phyloP scores from a whole-genome alignment of 2,888 invertebrate genomes.

The Dioctria rufipes region DNA sequence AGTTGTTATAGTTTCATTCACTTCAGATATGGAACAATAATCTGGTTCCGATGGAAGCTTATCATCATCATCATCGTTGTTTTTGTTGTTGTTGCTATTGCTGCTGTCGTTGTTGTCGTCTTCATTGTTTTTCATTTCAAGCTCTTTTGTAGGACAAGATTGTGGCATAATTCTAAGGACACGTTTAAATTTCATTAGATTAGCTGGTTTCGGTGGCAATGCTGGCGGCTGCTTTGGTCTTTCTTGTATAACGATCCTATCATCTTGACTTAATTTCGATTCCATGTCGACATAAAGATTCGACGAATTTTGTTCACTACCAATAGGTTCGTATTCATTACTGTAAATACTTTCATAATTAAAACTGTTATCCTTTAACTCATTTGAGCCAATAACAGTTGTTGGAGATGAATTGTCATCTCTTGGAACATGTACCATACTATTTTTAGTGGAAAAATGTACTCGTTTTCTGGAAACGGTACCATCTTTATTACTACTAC shows the following conservation, averaged over 20 bases:
- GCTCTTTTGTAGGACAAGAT: slow-evolving; percentile 63
- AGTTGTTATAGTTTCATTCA: slow-evolving; percentile 69
- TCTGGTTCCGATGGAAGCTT: slow-evolving; percentile 76
- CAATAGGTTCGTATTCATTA: slow-evolving; percentile 82
- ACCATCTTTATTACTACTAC: slow-evolving; percentile 61
- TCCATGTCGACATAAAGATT: slow-evolving; percentile 80
- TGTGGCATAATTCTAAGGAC: slow-evolving; percentile 66
- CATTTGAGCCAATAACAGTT: slow-evolving; percentile 66
- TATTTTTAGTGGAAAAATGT: slow-evolving; percentile 78
- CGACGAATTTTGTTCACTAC: slow-evolving; percentile 70
- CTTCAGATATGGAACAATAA: slow-evolving; percentile 84
- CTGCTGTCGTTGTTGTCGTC: too few species aligned
- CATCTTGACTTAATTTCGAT: slow-evolving; percentile 71
- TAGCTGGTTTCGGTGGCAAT: slow-evolving; percentile 85
- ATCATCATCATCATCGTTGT: slow-evolving; percentile 20
- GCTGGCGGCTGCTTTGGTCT: slow-evolving; percentile 81
- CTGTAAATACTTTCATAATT: slow-evolving; percentile 79
- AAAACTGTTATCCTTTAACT: slow-evolving; percentile 67
- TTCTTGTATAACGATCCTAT: slow-evolving; percentile 63
- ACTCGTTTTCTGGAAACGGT: slow-evolving; percentile 73
- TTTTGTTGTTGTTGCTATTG: too few species aligned
- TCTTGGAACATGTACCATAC: slow-evolving; percentile 73
- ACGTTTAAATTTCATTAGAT: slow-evolving; percentile 75
- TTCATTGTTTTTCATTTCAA: slow-evolving; percentile 45
- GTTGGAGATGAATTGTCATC: slow-evolving; percentile 62